A percentile compares a stretch with the other conserved stretches of the same genome.
These are phyloP conservation scores for Anoplius nigerrimus DNA, from an alignment of 2,888 invertebrate genomes.

Conservation along the genomic window DNA sequence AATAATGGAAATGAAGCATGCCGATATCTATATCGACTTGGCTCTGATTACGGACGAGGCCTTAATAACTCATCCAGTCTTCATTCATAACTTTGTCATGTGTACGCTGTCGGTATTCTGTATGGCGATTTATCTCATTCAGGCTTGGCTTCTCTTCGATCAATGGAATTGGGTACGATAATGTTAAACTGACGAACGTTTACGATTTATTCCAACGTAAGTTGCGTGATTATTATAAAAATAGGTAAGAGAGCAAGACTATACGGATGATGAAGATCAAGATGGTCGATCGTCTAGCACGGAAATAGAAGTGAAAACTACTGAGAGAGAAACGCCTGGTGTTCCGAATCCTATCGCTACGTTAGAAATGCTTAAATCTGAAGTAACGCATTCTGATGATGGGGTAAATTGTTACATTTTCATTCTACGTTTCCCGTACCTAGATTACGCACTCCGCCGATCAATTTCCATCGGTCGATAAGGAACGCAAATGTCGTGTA, in stretches of 20 bases:
- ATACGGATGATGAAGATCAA: not conserved
- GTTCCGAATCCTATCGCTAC: constrained; percentile 40
- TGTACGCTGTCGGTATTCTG: constrained; percentile 67
- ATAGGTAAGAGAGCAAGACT: not conserved
- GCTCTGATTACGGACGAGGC: constrained; percentile 62
- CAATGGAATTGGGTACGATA: constrained; percentile 58
- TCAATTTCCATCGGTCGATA: not conserved
- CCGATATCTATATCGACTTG: constrained; percentile 65
- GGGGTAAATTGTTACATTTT: not conserved
- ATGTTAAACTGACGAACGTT: not conserved
- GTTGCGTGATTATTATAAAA: no score
- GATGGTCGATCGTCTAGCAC: constrained; percentile 2
- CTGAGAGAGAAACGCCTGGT: constrained; percentile 24
- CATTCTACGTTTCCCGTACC: not conserved
- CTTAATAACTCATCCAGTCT: constrained; percentile 65
- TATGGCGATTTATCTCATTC: constrained; percentile 64
- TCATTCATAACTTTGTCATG: constrained; percentile 66
- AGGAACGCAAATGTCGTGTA: not conserved
- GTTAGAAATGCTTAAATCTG: constrained; percentile 33
- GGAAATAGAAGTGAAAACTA: not conserved
- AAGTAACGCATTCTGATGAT: not conserved
- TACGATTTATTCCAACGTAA: not conserved
- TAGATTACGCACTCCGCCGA: not conserved
- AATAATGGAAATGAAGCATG: constrained; percentile 67
- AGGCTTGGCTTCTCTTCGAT: constrained; percentile 65